Conservation (phyloP, 2,797 vertebrate genomes). For the Characodon lateralis region DNA sequence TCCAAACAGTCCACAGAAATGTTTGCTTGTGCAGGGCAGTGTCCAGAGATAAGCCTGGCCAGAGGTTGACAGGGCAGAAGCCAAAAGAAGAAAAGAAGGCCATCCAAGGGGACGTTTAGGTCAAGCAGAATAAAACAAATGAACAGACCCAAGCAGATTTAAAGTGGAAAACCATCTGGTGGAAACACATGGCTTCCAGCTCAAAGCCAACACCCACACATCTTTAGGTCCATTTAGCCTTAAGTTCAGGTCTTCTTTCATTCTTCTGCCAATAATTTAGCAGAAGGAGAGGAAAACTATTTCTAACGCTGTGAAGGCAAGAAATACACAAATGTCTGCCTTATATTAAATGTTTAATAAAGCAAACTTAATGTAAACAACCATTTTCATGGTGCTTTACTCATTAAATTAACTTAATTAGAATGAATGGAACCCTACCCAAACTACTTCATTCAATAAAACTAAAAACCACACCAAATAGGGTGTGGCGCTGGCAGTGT, state of each 20-base stretch:
- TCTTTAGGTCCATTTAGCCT: background rate
- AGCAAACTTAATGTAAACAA: background rate
- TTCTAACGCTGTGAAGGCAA: background rate
- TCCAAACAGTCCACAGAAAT: conserved; percentile 27
- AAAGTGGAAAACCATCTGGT: conserved; percentile 51
- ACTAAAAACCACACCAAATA: background rate
- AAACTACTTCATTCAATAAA: no score
- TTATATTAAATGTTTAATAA: background rate
- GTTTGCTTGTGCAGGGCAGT: conserved; percentile 41
- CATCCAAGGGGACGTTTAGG: conserved; percentile 38
- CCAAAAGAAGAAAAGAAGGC: conserved; percentile 2
- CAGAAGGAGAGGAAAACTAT: background rate
- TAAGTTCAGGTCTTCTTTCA: background rate
- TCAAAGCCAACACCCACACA: conserved; percentile 35
- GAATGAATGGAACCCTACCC: no score
- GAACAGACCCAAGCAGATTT: conserved; percentile 35
- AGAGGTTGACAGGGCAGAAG: conserved; percentile 21
- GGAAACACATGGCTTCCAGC: conserved; percentile 28
- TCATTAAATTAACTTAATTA: background rate
- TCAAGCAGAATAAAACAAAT: conserved; percentile 42
- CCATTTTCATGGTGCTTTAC: background rate
- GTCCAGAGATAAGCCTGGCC: conserved; percentile 31
- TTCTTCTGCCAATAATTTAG: background rate
- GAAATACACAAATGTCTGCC: background rate
- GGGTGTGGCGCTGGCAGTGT: no score